phyloP scores from a whole-genome alignment of 2,113 vertebrate genomes.

The Oncorhynchus tshawytscha region DNA sequence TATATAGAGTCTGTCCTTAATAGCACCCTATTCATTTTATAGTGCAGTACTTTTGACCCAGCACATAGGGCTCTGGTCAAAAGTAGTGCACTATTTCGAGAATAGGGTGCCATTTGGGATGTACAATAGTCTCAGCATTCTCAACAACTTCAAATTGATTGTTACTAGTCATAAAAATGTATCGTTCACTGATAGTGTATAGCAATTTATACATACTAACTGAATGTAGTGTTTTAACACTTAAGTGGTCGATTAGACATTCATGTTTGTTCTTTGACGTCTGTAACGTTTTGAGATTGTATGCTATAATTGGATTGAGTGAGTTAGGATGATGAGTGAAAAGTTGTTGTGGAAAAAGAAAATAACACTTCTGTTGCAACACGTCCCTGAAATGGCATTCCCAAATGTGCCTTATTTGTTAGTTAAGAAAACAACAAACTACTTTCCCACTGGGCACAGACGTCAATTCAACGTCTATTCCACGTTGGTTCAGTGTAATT shows the following conservation, averaged over 20 bases:
- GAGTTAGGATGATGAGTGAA: slow-evolving; percentile 40
- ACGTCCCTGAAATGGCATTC: slow-evolving; percentile 97
- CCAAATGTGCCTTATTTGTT: slow-evolving; percentile 98
- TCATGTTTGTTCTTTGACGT: slow-evolving; percentile 56
- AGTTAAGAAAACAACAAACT: slow-evolving; percentile 80
- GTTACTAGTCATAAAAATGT: slow-evolving; percentile 68
- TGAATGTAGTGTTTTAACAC: slow-evolving; percentile 73
- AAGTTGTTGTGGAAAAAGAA: slow-evolving; percentile 44
- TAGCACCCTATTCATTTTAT: too few species aligned
- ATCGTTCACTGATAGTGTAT: slow-evolving; percentile 73
- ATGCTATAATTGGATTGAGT: slow-evolving; percentile 81
- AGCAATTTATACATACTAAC: slow-evolving; percentile 77
- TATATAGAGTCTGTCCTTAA: slow-evolving; percentile 11
- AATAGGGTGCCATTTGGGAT: too few species aligned
- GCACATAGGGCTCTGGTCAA: too few species aligned
- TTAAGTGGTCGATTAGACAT: slow-evolving; percentile 60
- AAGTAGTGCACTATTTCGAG: too few species aligned
- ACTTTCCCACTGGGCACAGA: slow-evolving; percentile 50
- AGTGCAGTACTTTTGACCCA: too few species aligned
- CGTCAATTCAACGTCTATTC: too few species aligned
- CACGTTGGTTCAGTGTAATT: too few species aligned
- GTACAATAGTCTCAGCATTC: slow-evolving; percentile 70
- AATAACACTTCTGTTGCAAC: slow-evolving; percentile 75
- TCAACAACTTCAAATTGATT: slow-evolving; percentile 71
- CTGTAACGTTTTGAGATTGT: slow-evolving; percentile 43